Evolutionary conservation across 2,113 vertebrate species (phyloP), one percentile per base, ranked within the genome.

Genomic region (Macrotis lagotis): DNA sequence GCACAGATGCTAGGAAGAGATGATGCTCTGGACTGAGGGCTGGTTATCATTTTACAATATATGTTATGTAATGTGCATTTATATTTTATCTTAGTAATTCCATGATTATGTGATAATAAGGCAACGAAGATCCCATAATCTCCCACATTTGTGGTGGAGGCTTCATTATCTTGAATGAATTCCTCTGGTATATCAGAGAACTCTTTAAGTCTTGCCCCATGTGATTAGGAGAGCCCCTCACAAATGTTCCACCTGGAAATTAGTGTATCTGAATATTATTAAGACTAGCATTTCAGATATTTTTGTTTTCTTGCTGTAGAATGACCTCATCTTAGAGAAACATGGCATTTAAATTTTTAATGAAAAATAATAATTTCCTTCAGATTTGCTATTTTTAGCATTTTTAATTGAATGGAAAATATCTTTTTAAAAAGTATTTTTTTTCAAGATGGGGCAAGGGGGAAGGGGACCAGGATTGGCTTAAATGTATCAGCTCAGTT

Each of bases 51-150:
- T 98, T 98, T 95, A 94, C 96, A 94, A n/a, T 96, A 97, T 95
- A 91, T 97, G 96, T 97, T 98, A 96, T 96, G 96, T 98, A 97
- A 97, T 98, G 97, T 94, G 94, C 96, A 96, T 98, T 98, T 98
- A 97, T 97, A 97, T 97, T 98, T 92, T 98, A 92, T 94, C 96
- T 96, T 97, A 96, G 92, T 91, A 92, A 92, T 95, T 92, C 88
- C 55, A 31, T 37, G 96, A 93, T 88, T 96, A 93, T 95, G 94
- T 95, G 92, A 97, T 93, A 97, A 89, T 83, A 89, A 93, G 3
- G 24, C 59, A 95, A 91, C 90, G 93, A 91, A 90, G 1, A 48
- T 44, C 26, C 88, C 83, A 91, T 93, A 92, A 90, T 83, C 50
- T 93, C 55, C 25, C 6, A 94, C 92, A 25, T 91, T 94, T 92